Evolutionary conservation across 2,797 vertebrate species (phyloP).

Genomic region (Hypotaenidia philippensis): DNA sequence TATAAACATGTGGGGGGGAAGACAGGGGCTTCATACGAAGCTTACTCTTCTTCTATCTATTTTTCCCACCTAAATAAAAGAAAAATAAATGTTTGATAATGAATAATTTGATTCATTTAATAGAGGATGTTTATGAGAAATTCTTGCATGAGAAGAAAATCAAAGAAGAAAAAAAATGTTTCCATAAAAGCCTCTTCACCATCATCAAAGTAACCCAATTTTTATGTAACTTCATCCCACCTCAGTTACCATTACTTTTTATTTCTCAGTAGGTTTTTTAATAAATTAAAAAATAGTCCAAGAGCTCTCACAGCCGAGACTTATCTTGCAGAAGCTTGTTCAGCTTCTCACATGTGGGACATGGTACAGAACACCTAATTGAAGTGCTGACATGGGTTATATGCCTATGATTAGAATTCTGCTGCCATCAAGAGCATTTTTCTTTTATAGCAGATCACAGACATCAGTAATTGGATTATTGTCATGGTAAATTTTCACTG

Average conservation of each 20-base stretch:
- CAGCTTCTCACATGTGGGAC: constrained; percentile 1
- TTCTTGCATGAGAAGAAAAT: background rate
- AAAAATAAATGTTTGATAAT: constrained; percentile 48
- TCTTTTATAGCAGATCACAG: constrained; percentile 78
- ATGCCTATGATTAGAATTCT: constrained; percentile 79
- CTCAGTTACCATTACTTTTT: background rate
- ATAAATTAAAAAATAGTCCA: background rate
- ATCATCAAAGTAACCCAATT: constrained; percentile 24
- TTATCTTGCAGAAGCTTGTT: constrained; percentile 47
- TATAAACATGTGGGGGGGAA: background rate
- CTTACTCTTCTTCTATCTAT: constrained; percentile 16
- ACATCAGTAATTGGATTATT: constrained; percentile 61
- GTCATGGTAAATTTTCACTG: constrained; percentile 46
- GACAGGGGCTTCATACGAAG: background rate
- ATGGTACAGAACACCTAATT: constrained; percentile 48
- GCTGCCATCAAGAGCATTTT: constrained; percentile 84
- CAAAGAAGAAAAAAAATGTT: background rate
- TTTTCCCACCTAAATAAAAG: constrained; percentile 34
- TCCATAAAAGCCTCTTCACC: background rate
- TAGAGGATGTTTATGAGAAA: constrained; percentile 43
- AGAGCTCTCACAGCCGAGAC: constrained; percentile 12
- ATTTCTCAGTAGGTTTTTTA: background rate
- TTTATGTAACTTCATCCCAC: constrained; percentile 8
- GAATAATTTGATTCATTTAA: constrained; percentile 37
- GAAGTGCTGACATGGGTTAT: constrained; percentile 28